Evolutionary conservation across 1,140 invertebrate species (phyloP), one percentile per base, ranked within the genome.

Genomic region (Lepidostoma basale): DNA sequence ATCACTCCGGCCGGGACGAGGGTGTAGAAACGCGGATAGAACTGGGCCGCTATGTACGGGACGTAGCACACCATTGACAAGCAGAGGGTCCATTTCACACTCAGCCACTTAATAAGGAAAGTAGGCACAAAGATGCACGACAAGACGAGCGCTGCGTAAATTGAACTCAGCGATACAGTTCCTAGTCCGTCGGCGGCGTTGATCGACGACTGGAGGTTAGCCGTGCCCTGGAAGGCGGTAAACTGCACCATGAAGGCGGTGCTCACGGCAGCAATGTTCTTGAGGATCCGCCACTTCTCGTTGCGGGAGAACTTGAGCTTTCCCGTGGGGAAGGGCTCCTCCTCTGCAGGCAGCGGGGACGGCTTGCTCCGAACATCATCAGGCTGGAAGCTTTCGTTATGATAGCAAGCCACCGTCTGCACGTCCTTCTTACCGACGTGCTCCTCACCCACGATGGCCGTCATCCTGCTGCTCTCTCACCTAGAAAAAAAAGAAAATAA

Each of bases 81-180:
- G 62, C 94, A 94, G 12, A 98, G 84, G 0, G 96, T 98, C 93
- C 95, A 96, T 82, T 98, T 98, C 56, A 95, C 95, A 8, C 95
- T 97, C 62, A 98, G 84, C 75, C 90, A 87, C 75, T 92, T 92
- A 74, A 96, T 96, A 28, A 95, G 79, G 78, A 94, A 89, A 9
- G 93, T 94, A 5, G 96, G 95, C 16, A 98, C 86, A 81, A 98
- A 96, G 79, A 97, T 92, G 79, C 93, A 97, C 12, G 94, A 96
- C 0, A 97, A 82, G 16, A 98, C 91, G 26, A 97, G 85, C 3
- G 93, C 90, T 8, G 89, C 93, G 77, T 98, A 98, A 45, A 97
- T 90, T 0, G 93, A 90, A 59, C 92, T 90, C 23, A 96, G 79
- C 0, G 93, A 93, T 0, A 92, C 89, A 0, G 92, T 94, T 36